Evolutionary conservation across 2,797 vertebrate species (phyloP), one percentile per base, ranked within the genome.

Genomic region (Melanotaenia parkinsoni): DNA sequence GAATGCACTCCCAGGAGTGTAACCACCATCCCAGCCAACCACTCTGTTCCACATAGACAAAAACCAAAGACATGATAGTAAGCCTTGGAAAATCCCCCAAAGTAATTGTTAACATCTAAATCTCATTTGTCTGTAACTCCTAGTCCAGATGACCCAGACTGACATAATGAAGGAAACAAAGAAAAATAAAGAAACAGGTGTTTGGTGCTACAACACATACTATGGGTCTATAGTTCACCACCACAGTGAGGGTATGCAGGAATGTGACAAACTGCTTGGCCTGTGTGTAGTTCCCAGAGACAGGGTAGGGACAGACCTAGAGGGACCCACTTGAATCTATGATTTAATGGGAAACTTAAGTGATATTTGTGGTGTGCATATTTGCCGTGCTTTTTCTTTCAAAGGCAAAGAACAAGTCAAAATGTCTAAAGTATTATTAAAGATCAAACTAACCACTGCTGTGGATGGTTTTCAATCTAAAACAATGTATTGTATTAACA

Each of bases 1-100:
- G 92, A 89, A 94, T 93, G 88, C 79, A 80, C 67, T 91, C 90
- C 83, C 88, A 70, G 51, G 87, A 85, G 88, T 84, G 53, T 65
- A 76, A 70, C 77, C 76, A 63, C 63, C 68, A 77, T 53, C 70
- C 56, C 45, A 75, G 71, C 73, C 81, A 76, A 76, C 67, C 60
- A 20, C 28, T 32, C 69, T 58, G 64, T 74, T 86, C 56, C 69
- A 80, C 74, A 74, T 13, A 77, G 66, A 78, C 73, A 72, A 13
- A 63, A 76, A 73, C 65, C 64, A 76, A 53, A 77, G 70, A 78
- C 82, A 79, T 71, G 58, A 63, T 63, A 63, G 64, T 76, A 77
- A 72, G 57, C 75, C 73, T 81, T 53, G 50, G 69, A 77, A 87
- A 85, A 72, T 38, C 56, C 66, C 59, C 51, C 10, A 58, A 67